Evolutionary conservation across 37 sponge, comb jelly and placozoan species (phyloP).

Genomic region (Geodia barretti): DNA sequence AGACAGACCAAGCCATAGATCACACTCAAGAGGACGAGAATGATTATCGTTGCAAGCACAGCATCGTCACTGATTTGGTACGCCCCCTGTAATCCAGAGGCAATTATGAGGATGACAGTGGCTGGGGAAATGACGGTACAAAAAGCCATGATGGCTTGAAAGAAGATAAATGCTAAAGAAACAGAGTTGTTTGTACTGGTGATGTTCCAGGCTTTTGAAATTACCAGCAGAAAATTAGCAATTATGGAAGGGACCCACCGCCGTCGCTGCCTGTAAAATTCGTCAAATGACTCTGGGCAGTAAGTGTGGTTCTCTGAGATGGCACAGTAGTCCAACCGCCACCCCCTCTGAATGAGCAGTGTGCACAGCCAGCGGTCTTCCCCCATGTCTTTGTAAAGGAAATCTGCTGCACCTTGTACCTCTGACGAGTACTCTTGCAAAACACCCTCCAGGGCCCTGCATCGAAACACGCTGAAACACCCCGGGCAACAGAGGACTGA

Average conservation of each 20-base stretch:
- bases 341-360: constrained; percentile 78
- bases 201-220: constrained; percentile 48
- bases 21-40: constrained; percentile 24
- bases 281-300: constrained; percentile 79
- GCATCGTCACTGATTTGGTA: not conserved
- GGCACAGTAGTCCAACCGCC: constrained; percentile 83
- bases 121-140: constrained; percentile 80
- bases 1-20: constrained; percentile 63
- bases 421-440: constrained; percentile 58
- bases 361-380: constrained; percentile 94
- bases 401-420: constrained; percentile 67
- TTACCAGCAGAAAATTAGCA: constrained; percentile 68
- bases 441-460: constrained; percentile 69
- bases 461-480: constrained; percentile 84
- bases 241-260: constrained; percentile 88
- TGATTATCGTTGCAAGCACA: not conserved
- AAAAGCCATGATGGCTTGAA: constrained; percentile 66
- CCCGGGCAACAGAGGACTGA: constrained; percentile 92
- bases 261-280: constrained; percentile 85
- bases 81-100: constrained; percentile 55
- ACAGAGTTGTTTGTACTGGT: constrained; percentile 62
- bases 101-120: constrained; percentile 78
- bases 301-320: constrained; percentile 73
- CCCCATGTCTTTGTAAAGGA: constrained; percentile 91
- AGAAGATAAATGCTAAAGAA: constrained; percentile 69